Base-by-base conservation (phyloP, 2,888 invertebrate species). In the Capitulum mitella region DNA sequence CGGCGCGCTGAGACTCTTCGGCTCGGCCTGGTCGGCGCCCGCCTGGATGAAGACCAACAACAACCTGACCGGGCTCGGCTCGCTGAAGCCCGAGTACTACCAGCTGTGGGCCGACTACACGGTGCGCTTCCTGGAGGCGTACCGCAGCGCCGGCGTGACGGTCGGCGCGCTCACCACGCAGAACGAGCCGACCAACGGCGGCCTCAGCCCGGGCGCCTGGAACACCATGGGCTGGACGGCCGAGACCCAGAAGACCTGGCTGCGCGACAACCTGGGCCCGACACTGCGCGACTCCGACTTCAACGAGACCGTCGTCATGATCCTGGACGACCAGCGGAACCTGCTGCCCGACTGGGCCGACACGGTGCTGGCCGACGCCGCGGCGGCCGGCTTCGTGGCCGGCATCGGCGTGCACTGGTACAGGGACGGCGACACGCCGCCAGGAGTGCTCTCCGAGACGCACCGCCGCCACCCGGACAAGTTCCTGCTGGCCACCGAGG, bases 131-230 rank as follows among this genome's bases (percentile, higher is more conserved):
- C 58, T 81, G 70, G 79, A 81, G 37, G 79, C 46, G 1, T 81
- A 81, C 77, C 74, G 64, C 0, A 78, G 48, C 14, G 61, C 80
- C n/a, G 85, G 85, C 29, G 82, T 83, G 37, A 58, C 80, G 0
- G 84, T 89, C 77, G 97, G 96, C 96, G 93, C 91, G 0, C 86
- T 96, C 51, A 93, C 95, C 0, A 92, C 93, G 0, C 93, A 94
- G 43, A 97, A 97, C 85, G 96, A 97, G 85, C 96, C 97, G 0
- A 84, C 89, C 8, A 91, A 91, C 83, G 91, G 91, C 19, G 86
- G 90, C 3, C 79, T 90, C 0, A 89, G 89, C 0, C 83, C 88
- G 80, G 84, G 79, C 1, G 84, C 85, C 16, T 92, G 94, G 84
- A 93, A 93, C 85, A 89, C 91, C 16, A 87, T 95, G 86, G 93